Conservation (phyloP, 2,888 invertebrate species). For the Euspilapteryx auroguttella region DNA sequence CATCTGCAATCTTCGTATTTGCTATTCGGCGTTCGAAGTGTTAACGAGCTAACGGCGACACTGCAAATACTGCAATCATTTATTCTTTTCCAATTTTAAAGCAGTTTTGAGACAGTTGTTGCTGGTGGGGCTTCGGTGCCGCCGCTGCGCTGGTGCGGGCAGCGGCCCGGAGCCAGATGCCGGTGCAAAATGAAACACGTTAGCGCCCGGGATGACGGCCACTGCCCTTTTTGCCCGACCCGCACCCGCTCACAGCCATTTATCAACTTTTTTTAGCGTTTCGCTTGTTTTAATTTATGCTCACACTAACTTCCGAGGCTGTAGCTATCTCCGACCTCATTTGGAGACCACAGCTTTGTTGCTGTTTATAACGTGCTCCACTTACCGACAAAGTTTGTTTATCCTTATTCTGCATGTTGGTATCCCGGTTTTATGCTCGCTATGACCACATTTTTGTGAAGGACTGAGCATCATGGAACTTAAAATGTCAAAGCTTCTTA, state of each 20-base stretch:
- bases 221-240: slow-evolving; percentile 43
- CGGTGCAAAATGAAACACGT: slow-evolving; percentile 52
- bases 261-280: slow-evolving; percentile 58
- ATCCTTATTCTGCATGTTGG: not conserved
- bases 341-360: slow-evolving; percentile 37
- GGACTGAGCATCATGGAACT: too few species aligned
- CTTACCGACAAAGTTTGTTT: slow-evolving; percentile 1
- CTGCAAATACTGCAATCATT: slow-evolving; percentile 3
- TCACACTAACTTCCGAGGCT: slow-evolving; percentile 43
- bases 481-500: too few species aligned
- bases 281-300: slow-evolving; percentile 58
- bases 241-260: slow-evolving; percentile 45
- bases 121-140: slow-evolving; percentile 4
- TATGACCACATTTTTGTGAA: too few species aligned
- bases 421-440: too few species aligned
- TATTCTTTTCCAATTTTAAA: slow-evolving; percentile 8
- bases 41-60: too few species aligned
- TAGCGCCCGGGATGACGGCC: slow-evolving; percentile 41
- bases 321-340: slow-evolving; percentile 48
- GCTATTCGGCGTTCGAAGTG: too few species aligned
- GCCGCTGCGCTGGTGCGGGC: slow-evolving; percentile 17
- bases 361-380: slow-evolving; percentile 23
- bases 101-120: slow-evolving; percentile 4
- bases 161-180: slow-evolving; percentile 46
- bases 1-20: too few species aligned